phyloP scores from a whole-genome alignment of 2,888 invertebrate species.

The Dascillus cervinus region DNA sequence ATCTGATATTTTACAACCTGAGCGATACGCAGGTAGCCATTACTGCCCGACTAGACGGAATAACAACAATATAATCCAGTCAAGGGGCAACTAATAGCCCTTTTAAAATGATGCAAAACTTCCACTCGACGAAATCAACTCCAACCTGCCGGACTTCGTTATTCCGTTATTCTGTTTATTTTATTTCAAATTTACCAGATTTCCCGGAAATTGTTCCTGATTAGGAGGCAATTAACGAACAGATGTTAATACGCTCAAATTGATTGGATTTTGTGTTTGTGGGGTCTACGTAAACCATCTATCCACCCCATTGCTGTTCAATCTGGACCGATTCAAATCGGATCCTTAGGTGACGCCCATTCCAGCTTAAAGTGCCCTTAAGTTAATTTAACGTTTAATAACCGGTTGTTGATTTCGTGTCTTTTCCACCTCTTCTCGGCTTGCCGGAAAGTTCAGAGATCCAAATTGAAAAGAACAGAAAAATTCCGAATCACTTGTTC shows the following conservation, averaged over 20 bases:
- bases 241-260: neutral
- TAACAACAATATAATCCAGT: slow-evolving; percentile 32
- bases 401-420: too few relatives aligned
- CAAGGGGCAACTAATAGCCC: slow-evolving; percentile 29
- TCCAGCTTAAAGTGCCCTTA: slow-evolving; percentile 37
- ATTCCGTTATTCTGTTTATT: slow-evolving; percentile 38
- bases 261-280: slow-evolving; percentile 8
- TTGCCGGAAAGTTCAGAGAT: too few relatives aligned
- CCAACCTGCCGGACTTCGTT: slow-evolving; percentile 34
- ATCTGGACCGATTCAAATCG: slow-evolving; percentile 41
- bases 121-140: slow-evolving; percentile 38
- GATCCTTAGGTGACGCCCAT: slow-evolving; percentile 40
- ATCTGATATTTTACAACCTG: slow-evolving; percentile 4
- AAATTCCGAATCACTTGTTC: slow-evolving; percentile 24
- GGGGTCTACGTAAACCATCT: slow-evolving; percentile 28
- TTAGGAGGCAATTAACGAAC: too few relatives aligned
- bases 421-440: too few relatives aligned
- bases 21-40: slow-evolving; percentile 30
- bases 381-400: too few relatives aligned
- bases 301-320: slow-evolving; percentile 39
- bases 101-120: slow-evolving; percentile 38
- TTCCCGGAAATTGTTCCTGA: too few relatives aligned
- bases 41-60: slow-evolving; percentile 35
- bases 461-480: too few relatives aligned
- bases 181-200: slow-evolving; percentile 21